Evolutionary conservation across 2,113 vertebrate genomes (phyloP).

Genomic region (Gymnogyps californianus): DNA sequence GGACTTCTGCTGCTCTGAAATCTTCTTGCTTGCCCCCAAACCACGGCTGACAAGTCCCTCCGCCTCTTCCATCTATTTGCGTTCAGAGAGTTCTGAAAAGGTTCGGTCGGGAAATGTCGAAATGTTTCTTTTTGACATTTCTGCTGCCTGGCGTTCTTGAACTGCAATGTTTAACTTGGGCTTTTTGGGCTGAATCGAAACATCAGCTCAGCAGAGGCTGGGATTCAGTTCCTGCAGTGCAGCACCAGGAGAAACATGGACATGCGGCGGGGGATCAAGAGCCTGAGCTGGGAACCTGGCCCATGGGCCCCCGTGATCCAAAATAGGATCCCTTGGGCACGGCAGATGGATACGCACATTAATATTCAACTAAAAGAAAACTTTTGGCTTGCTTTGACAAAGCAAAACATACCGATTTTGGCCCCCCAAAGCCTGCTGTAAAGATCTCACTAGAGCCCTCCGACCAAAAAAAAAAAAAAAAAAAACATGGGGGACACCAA

Average conservation of each 20-base stretch:
- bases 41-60: background rate
- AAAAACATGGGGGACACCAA: background rate
- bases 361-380: background rate
- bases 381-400: background rate
- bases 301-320: background rate
- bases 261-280: accelerated
- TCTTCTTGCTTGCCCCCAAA: background rate
- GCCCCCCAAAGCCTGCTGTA: background rate
- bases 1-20: background rate
- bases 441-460: background rate
- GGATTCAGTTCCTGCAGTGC: background rate
- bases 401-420: background rate
- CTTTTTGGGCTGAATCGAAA: background rate
- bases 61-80: background rate
- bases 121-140: background rate
- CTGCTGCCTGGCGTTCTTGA: background rate
- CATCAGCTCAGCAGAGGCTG: background rate
- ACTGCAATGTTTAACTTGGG: background rate
- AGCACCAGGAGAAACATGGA: background rate
- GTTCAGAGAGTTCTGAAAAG: background rate
- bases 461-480: background rate
- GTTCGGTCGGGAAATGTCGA: background rate
- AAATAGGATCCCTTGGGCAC: background rate
- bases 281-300: background rate
- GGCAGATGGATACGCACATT: background rate